Percentiles rank a stretch among this genome's conserved stretches.
Conservation (phyloP, 2,113 vertebrate genomes). For the Chloropsis hardwickii region DNA sequence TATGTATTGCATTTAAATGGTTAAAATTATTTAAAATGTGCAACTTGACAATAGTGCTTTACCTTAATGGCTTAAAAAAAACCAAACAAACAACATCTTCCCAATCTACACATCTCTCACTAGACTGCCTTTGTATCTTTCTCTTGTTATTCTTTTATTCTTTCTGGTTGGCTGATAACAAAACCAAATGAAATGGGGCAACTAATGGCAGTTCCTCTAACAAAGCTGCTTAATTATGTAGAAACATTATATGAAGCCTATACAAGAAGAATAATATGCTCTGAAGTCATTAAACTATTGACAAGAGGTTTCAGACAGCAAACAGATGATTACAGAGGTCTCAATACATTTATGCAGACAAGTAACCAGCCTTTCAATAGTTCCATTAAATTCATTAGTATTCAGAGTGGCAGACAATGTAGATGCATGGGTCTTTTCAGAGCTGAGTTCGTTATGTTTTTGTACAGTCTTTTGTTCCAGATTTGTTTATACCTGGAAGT, state of each 20-base stretch:
- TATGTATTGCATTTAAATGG: neutral
- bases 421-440: slow-evolving; percentile 53
- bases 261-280: slow-evolving; percentile 55
- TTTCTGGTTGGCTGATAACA: slow-evolving; percentile 46
- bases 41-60: neutral
- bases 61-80: neutral
- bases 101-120: neutral
- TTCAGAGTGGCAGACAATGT: slow-evolving; percentile 53
- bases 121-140: neutral
- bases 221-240: slow-evolving; percentile 69
- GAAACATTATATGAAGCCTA: slow-evolving; percentile 59
- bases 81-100: neutral
- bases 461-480: slow-evolving; percentile 51
- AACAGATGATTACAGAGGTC: slow-evolving; percentile 58
- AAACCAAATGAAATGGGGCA: slow-evolving; percentile 54
- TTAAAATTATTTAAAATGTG: neutral
- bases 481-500: slow-evolving; percentile 47
- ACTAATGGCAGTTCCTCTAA: slow-evolving; percentile 59
- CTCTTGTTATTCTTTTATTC: slow-evolving; percentile 44
- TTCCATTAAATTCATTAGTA: slow-evolving; percentile 63
- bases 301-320: slow-evolving; percentile 58
- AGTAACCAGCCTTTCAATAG: slow-evolving; percentile 48
- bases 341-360: slow-evolving; percentile 42
- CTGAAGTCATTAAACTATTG: slow-evolving; percentile 63
- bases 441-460: slow-evolving; percentile 42